Base-by-base conservation (phyloP, 2,797 vertebrate species). In the Neoniphon sammara region DNA sequence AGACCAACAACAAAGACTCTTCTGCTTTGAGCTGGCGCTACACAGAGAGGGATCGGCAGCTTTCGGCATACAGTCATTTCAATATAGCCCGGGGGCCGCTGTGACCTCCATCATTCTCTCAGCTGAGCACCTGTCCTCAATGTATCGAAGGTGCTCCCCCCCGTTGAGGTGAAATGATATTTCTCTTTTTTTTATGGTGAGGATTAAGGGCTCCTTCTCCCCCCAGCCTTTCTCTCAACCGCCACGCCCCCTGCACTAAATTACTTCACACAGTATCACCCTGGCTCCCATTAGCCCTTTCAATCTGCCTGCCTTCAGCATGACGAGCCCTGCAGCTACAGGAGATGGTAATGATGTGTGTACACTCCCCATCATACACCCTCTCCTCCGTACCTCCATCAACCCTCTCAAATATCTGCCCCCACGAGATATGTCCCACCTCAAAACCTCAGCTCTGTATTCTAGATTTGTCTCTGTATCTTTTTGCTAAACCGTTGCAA, bases 291-390 rank as follows among this genome's bases (percentile, higher is more conserved):
- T 89, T 87, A 91, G 70, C 79, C 87, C 76, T 79, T 90, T 93
- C 90, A 94, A 93, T 94, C 92, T 91, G 90, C 85, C 91, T 94
- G 87, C 92, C 92, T 94, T 93, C 89, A 93, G 86, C 92, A 87
- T 74, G 90, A 92, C 82, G 81, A 88, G 87, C 83, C 92, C 90
- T 65, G 84, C 73, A 87, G 89, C 82, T 78, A 93, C 79, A 84
- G 50, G 69, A 85, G 84, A 94, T 85, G 86, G 88, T 93, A 94
- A 94, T 92, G 85, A 90, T 91, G 90, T 92, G 84, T 88, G 87
- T 88, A 89, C 62, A 65, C 66, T 66, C 82, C 47, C 54, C 77
- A 73, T 80, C 70, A 66, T 70, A 68, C 62, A 61, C 2, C 62
- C 69, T 67, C 79, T 17, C 30, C 62, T 49, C 54, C 1, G 10